These are phyloP conservation scores for Myotis findleyi DNA, from an alignment of 2,797 vertebrate genomes.

Conservation along the genomic window DNA sequence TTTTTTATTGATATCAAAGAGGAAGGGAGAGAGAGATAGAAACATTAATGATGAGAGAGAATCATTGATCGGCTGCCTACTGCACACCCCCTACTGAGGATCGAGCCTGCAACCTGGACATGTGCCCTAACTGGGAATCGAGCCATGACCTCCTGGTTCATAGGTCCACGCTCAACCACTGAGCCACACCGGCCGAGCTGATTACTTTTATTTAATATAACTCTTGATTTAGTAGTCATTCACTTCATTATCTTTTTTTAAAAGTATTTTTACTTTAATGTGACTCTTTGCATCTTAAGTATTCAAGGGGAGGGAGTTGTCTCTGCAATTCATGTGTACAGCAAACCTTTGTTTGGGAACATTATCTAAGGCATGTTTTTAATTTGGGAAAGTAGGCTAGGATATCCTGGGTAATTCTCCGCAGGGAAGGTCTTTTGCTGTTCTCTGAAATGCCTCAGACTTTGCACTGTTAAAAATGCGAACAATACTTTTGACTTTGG, in stretches of 20 bases:
- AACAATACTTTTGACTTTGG: slow-evolving; percentile 64
- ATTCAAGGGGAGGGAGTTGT: background rate
- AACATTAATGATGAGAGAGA: too few species aligned
- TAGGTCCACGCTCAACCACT: too few species aligned
- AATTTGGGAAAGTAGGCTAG: slow-evolving; percentile 14
- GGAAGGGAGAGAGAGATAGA: too few species aligned
- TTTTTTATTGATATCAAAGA: too few species aligned
- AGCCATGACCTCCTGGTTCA: too few species aligned
- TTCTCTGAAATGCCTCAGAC: slow-evolving; percentile 51
- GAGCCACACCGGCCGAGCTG: too few species aligned
- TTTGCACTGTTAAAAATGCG: slow-evolving; percentile 45
- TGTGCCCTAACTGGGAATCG: too few species aligned
- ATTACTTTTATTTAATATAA: background rate
- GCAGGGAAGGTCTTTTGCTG: slow-evolving; percentile 44
- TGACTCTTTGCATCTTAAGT: background rate
- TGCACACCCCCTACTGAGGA: too few species aligned
- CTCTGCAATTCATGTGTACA: background rate
- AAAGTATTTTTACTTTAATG: background rate
- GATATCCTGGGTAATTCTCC: background rate
- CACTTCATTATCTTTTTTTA: background rate
- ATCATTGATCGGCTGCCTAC: too few species aligned
- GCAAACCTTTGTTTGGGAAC: background rate
- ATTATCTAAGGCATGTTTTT: background rate
- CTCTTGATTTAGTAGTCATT: background rate
- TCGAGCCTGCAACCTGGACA: too few species aligned